Evolutionary conservation across 92 coral and sea anemone genomes (phyloP), one percentile per base, ranked within the genome.

Genomic region (Porites rus): DNA sequence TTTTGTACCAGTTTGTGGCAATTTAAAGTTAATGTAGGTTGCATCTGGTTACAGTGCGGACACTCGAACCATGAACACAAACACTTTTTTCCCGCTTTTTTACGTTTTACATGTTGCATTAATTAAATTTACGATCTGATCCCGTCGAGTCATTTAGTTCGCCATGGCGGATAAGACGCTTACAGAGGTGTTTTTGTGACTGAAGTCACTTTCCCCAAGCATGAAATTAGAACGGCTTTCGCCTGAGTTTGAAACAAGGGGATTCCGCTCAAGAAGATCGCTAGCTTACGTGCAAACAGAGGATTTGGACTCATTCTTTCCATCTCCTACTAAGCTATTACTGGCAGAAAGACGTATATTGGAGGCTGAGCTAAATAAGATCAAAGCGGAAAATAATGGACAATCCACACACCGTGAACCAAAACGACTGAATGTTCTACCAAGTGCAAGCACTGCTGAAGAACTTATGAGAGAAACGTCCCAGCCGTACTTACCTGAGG

Each of bases 121-220:
- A 22, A 22, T 22, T 22, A 22, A 22, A 22, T 22, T 22, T 22
- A 22, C 24, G 24, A 22, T 76, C 50, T 17, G 70, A 9, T 65
- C 70, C 25, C 8, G 19, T 22, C 24, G 24, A 22, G 24, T 22
- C 24, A 22, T 22, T 22, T 22, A 22, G 24, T 22, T 22, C 24
- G 24, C 24, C 24, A 22, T 22, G 24, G 24, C 24, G 24, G 24
- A 22, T 22, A 22, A 22, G 24, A 22, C 24, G 24, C 24, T 22
- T 22, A 22, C 72, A 68, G 85, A 83, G 74, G 88, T 89, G 71
- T n/a, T 59, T 16, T 7, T 59, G 2, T 88, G 92, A 84, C 43
- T 88, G n/a, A 76, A 88, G 25, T 82, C 84, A 18, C 43, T 86
- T 78, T 86, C 85, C 16, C 90, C 90, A 18, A 74, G 85, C 17